phyloP scores from a whole-genome alignment of 2,888 invertebrate species.

The Crioceris asparagi region DNA sequence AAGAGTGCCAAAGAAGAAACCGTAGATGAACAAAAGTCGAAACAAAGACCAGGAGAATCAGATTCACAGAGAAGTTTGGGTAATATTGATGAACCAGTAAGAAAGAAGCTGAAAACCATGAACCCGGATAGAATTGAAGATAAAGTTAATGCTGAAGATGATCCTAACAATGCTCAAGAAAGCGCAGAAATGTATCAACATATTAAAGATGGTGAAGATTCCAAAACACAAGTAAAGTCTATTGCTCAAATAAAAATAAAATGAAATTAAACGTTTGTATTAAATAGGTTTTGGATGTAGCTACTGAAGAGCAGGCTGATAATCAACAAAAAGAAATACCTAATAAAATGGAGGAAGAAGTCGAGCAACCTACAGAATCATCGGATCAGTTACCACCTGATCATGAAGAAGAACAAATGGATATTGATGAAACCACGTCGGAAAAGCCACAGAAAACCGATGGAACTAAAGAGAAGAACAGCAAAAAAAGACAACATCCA shows the following conservation, averaged over 20 bases:
- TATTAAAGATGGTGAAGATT: slow-evolving; percentile 67
- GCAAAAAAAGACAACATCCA: slow-evolving; percentile 37
- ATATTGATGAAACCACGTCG: slow-evolving; percentile 23
- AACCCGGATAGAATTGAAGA: slow-evolving; percentile 28
- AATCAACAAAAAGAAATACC: slow-evolving; percentile 44
- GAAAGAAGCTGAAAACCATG: slow-evolving; percentile 50
- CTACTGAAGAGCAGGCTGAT: slow-evolving; percentile 75
- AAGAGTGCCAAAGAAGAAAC: slow-evolving; percentile 26
- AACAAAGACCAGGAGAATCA: slow-evolving; percentile 63
- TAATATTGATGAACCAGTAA: slow-evolving; percentile 51
- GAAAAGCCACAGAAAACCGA: slow-evolving; percentile 42
- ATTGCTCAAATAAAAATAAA: background rate
- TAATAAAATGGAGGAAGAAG: slow-evolving; percentile 44
- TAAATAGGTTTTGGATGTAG: slow-evolving; percentile 54
- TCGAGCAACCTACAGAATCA: slow-evolving; percentile 46
- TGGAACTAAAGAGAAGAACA: slow-evolving; percentile 33
- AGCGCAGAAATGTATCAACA: slow-evolving; percentile 61
- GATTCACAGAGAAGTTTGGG: slow-evolving; percentile 60
- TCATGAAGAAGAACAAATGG: slow-evolving; percentile 32
- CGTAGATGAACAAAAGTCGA: slow-evolving; percentile 41
- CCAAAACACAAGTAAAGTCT: slow-evolving; percentile 53
- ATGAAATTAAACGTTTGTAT: slow-evolving; percentile 1
- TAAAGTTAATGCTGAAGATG: slow-evolving; percentile 31
- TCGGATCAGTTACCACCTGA: slow-evolving; percentile 39
- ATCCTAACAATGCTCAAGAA: slow-evolving; percentile 36